Evolutionary conservation across 1,140 invertebrate species (phyloP).

Genomic region (Calliphora vicina): DNA sequence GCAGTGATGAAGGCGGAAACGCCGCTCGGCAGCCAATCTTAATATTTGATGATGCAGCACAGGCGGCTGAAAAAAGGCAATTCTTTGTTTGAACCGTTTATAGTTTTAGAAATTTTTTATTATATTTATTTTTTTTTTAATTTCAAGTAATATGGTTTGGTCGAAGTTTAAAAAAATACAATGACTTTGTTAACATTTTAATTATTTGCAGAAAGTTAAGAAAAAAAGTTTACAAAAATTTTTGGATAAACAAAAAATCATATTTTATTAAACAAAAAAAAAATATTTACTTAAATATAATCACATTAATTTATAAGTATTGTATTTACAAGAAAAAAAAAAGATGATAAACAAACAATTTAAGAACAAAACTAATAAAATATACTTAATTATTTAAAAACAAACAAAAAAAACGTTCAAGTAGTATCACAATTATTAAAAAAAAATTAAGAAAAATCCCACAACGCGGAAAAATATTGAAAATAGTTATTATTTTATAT

Average conservation of each 20-base stretch:
- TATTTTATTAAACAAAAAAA: conserved; percentile 6
- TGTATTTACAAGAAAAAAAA: neutral
- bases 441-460: neutral
- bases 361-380: conserved; percentile 1
- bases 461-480: neutral
- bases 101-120: neutral
- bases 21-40: conserved; percentile 51
- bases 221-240: neutral
- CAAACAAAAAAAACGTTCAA: neutral
- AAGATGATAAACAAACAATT: neutral
- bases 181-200: neutral
- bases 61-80: conserved; percentile 23
- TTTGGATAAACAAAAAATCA: neutral
- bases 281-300: conserved; percentile 7
- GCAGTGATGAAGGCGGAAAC: conserved; percentile 63
- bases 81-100: neutral
- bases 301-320: conserved; percentile 2
- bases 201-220: neutral
- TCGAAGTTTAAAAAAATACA: too few relatives aligned
- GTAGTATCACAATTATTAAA: neutral
- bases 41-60: conserved; percentile 37
- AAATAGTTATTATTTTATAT: neutral
- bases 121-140: neutral
- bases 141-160: neutral
- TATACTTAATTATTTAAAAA: neutral